phyloP scores from a whole-genome alignment of 2,888 invertebrate species.

The Ditylenchus weischeri region DNA sequence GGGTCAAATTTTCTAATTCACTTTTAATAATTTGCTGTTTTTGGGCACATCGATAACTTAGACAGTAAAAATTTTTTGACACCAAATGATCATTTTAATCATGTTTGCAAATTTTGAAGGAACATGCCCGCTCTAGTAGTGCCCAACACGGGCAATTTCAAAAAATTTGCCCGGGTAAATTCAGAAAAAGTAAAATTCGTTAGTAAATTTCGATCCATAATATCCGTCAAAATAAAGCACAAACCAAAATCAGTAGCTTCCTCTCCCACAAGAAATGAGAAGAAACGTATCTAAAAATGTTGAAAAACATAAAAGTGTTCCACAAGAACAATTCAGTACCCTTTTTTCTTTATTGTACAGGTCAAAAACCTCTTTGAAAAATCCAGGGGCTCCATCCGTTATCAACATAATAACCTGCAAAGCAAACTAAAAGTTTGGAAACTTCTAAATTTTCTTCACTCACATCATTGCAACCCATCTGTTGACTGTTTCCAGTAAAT shows the following conservation, averaged over 20 bases:
- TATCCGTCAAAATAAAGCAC: too few relatives aligned
- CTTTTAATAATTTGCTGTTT: too few relatives aligned
- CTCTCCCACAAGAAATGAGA: conserved; percentile 94
- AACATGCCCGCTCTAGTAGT: too few relatives aligned
- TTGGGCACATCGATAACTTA: too few relatives aligned
- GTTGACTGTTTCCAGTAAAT: conserved; percentile 31
- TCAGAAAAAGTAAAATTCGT: too few relatives aligned
- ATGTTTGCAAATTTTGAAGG: too few relatives aligned
- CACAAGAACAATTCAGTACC: conserved; percentile 42
- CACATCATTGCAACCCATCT: conserved; percentile 82
- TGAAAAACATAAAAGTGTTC: background rate
- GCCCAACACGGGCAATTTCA: too few relatives aligned
- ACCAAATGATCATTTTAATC: too few relatives aligned
- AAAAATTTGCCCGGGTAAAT: too few relatives aligned
- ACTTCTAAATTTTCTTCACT: background rate
- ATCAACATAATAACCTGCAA: conserved; percentile 79
- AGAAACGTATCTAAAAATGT: conserved; percentile 80
- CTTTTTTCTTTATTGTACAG: conserved; percentile 77
- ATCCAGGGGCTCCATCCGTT: conserved; percentile 95
- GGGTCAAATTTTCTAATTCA: background rate
- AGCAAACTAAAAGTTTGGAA: background rate
- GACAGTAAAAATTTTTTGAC: too few relatives aligned
- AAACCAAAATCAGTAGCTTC: conserved; percentile 77
- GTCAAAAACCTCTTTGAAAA: conserved; percentile 85
- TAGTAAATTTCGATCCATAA: too few relatives aligned